These are phyloP conservation scores for Intellagama lesueurii DNA, from an alignment of 2,797 vertebrate species.

Conservation along the genomic window DNA sequence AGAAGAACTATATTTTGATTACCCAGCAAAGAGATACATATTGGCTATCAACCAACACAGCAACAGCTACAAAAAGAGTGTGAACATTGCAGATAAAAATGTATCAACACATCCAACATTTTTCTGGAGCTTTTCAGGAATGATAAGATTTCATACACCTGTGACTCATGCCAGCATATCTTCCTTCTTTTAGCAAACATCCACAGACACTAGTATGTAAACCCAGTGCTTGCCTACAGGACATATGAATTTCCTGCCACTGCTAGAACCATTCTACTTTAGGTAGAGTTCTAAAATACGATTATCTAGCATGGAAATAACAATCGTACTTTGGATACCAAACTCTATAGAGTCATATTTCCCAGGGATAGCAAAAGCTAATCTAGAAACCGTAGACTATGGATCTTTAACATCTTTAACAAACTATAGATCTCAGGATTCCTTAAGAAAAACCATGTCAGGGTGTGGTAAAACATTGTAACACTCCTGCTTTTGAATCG, in stretches of 20 bases:
- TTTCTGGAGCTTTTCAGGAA: background rate
- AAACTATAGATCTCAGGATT: background rate
- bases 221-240: background rate
- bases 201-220: background rate
- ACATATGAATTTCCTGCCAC: background rate
- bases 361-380: too few species aligned
- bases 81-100: background rate
- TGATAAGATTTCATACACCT: background rate
- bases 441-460: background rate
- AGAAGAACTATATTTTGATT: background rate
- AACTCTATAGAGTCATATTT: too few species aligned
- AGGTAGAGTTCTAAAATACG: background rate
- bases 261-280: background rate
- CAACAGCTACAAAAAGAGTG: background rate
- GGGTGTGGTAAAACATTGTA: too few species aligned
- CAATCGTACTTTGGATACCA: background rate
- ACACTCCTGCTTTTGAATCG: too few species aligned
- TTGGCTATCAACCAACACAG: background rate
- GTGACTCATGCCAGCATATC: background rate
- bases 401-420: background rate
- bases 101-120: background rate
- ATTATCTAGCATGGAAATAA: background rate
- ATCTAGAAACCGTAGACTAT: background rate
- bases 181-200: background rate
- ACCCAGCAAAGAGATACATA: background rate